Base-by-base conservation (phyloP, 2,888 invertebrate genomes). In the Diaprepes abbreviatus region DNA sequence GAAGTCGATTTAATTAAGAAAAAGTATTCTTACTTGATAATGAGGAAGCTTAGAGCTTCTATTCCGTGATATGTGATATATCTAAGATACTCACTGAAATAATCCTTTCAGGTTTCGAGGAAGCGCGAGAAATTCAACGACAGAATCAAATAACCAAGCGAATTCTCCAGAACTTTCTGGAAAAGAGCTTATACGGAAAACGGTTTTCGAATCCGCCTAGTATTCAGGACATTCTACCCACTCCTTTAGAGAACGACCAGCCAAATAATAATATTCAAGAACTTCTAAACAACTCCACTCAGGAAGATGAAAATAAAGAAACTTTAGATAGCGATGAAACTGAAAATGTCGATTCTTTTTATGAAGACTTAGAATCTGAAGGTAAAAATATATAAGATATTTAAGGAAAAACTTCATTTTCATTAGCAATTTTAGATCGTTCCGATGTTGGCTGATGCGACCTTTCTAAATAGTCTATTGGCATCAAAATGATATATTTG, bases 131-230 rank as follows among this genome's bases (percentile, higher is more conserved):
- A 83, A 83, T 92, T 83, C 90, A 89, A 77, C 86, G 92, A 73
- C 92, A 92, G 87, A 92, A 92, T 86, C 88, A 89, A 83, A 92
- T 92, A 82, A 92, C 92, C 31, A 89, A 91, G 84, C 91, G 92
- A 86, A 92, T 92, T 75, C 87, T 92, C 74, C 90, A 92, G 79
- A 91, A 91, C 69, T 92, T 88, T 79, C 85, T 92, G 73, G 91
- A 92, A 82, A 89, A 91, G 80, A 88, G 89, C 43, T 81, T 92
- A 45, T 92, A 91, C 62, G 87, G 91, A 2, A 85, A 87, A 74
- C 76, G 79, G 80, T 79, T 81, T 4, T 83, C 76, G 79, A 83
- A 88, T 43, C 83, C 85, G 43, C 91, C 91, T 1, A 89, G 90
- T 0, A 87, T 91, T 35, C 87, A 88, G 71, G 91, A 91, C 70